A percentile compares a stretch with the other conserved stretches of the same genome.
These are phyloP conservation scores for Digitonthophagus gazella DNA, from an alignment of 2,888 invertebrate genomes.

Conservation along the genomic window DNA sequence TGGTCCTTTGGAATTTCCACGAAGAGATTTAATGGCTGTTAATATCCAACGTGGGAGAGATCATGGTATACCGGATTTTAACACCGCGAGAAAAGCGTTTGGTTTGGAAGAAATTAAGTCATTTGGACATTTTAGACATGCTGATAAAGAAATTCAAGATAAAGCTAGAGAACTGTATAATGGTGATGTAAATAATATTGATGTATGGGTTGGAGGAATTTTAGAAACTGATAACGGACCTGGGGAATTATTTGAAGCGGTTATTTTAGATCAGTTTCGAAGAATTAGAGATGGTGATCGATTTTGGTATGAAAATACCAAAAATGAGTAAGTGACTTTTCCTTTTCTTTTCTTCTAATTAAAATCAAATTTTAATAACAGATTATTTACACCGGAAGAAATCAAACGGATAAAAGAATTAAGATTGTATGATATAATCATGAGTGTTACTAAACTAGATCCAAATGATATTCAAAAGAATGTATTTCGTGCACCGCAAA, in stretches of 20 bases:
- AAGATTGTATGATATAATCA: constrained; percentile 54
- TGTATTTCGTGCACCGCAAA: constrained; percentile 54
- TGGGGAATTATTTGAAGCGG: constrained; percentile 54
- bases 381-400: constrained; percentile 53
- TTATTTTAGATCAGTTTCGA: constrained; percentile 57
- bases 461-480: constrained; percentile 52
- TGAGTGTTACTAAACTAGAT: constrained; percentile 53
- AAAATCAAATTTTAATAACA: constrained; percentile 37
- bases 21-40: constrained; percentile 59
- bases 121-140: constrained; percentile 40
- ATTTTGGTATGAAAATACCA: constrained; percentile 59
- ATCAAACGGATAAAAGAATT: constrained; percentile 49
- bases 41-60: constrained; percentile 59
- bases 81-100: constrained; percentile 55
- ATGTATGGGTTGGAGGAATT: constrained; percentile 59
- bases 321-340: constrained; percentile 49
- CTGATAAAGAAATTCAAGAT: neutral
- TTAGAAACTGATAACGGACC: constrained; percentile 55
- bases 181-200: constrained; percentile 51
- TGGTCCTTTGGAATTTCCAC: constrained; percentile 59
- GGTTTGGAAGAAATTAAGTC: constrained; percentile 44
- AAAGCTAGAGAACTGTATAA: constrained; percentile 45
- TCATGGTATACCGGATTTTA: constrained; percentile 62
- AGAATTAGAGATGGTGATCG: constrained; percentile 58
- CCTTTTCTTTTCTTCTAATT: constrained; percentile 11